Base-by-base conservation (phyloP, 2,888 invertebrate species). In the Bedellia somnulentella region DNA sequence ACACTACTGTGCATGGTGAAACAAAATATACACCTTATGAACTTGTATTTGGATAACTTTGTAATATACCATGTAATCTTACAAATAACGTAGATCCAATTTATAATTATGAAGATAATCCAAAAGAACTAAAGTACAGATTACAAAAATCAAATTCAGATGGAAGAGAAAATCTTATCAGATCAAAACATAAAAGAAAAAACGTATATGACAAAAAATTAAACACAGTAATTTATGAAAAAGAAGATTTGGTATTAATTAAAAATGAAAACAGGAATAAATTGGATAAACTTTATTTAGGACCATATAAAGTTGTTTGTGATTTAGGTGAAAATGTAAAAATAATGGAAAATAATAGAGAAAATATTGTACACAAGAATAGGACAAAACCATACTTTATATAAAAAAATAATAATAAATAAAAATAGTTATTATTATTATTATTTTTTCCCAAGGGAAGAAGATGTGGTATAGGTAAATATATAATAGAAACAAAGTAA, bases 121-220 rank as follows among this genome's bases (percentile, higher is more conserved):
- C n/a, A n/a, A n/a, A n/a, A 29, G 30, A 30, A 18, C 17, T 30
- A 12, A 30, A 16, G 13, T 30, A 30, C 17, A 24, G 30, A n/a
- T 22, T 30, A 16, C 25, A 30, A 25, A 11, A 16, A 2, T 15
- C 24, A 4, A 10, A 23, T 5, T 2, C 6, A 3, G 29, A 29
- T 5, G 29, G 23, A 4, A 12, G 13, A n/a, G 15, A n/a, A 4
- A 22, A 23, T 23, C 15, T 29, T 6, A 8, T n/a, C 15, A 9
- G n/a, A 3, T 15, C 15, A 6, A 29, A 29, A 24, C 3, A 9
- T 4, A 22, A 22, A 5, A 29, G 29, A 11, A 29, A 29, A 14
- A n/a, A n/a, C 9, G 15, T 3, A 9, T 29, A 23, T 11, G 29
- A 29, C 24, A 29, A 15, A 15, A 15, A 23, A n/a, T 2, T 22